A percentile compares a stretch with the other conserved stretches of the same genome.
Evolutionary conservation across 2,113 vertebrate species (phyloP).

Genomic region (Setophaga coronata): DNA sequence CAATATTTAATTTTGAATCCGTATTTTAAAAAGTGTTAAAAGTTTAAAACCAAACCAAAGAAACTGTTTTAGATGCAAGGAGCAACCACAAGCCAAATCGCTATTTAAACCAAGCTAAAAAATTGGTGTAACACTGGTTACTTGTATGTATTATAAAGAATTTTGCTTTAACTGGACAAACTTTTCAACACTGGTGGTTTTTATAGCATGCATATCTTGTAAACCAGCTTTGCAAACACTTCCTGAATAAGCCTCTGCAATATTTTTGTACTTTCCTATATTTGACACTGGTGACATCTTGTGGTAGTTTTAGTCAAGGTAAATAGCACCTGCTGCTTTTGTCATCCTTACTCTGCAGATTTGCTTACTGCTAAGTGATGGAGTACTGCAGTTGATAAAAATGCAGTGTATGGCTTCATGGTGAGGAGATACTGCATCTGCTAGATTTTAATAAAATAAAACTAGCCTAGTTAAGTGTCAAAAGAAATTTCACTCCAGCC

Average conservation of each 20-base stretch:
- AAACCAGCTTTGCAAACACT: not conserved
- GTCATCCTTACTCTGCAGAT: not conserved
- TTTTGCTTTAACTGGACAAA: not conserved
- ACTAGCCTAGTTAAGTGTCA: not conserved
- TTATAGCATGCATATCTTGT: not conserved
- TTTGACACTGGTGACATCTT: conserved; percentile 23
- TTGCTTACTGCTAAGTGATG: not conserved
- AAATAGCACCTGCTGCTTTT: not conserved
- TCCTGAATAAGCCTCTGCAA: not conserved
- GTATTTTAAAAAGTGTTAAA: not conserved
- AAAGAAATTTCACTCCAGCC: not conserved
- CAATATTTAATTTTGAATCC: not conserved
- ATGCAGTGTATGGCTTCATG: not conserved
- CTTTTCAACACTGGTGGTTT: not conserved
- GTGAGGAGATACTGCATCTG: not conserved
- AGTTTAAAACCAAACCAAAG: not conserved
- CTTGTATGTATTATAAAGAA: not conserved
- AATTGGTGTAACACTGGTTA: not conserved
- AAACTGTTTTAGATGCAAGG: not conserved
- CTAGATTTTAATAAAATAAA: not conserved
- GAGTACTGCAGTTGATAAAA: not conserved
- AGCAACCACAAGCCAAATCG: not conserved
- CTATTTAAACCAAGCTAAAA: not conserved
- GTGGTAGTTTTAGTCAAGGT: not conserved
- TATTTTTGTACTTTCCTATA: not conserved